These are phyloP conservation scores for Borostomias antarcticus DNA, from an alignment of 2,797 vertebrate species.

Conservation along the genomic window DNA sequence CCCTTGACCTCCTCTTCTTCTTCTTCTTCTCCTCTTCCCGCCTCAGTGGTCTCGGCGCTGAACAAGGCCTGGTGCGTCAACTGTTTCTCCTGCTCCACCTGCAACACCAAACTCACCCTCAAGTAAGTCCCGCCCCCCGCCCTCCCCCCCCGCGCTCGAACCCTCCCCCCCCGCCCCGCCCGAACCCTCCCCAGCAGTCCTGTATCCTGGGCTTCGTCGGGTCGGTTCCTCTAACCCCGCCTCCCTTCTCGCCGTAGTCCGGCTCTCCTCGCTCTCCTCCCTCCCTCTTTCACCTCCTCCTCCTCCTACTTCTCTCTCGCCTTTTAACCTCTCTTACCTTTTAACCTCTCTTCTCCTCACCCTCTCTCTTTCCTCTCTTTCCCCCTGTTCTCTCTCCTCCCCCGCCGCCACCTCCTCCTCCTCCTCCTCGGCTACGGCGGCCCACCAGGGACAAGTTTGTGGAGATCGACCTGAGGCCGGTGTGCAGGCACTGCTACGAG, in stretches of 20 bases:
- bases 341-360: slow-evolving; percentile 9
- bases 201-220: too few relatives aligned
- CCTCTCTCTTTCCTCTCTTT: slow-evolving; percentile 27
- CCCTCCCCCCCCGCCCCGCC: too few relatives aligned
- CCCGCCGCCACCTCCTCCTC: slow-evolving; percentile 23
- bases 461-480: slow-evolving; percentile 96
- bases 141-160: neutral
- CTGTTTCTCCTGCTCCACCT: slow-evolving; percentile 98
- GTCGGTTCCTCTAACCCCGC: neutral
- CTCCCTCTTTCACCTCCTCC: slow-evolving; percentile 13
- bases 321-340: neutral
- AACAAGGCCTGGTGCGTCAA: slow-evolving; percentile 99
- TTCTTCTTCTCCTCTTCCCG: neutral
- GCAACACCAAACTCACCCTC: slow-evolving; percentile 97
- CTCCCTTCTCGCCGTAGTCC: neutral
- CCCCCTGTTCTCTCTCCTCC: slow-evolving; percentile 33
- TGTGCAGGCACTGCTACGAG: slow-evolving; percentile 97
- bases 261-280: neutral
- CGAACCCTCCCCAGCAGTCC: too few relatives aligned
- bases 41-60: slow-evolving; percentile 93
- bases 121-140: slow-evolving; percentile 85
- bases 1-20: neutral
- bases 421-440: slow-evolving; percentile 46
- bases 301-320: neutral
- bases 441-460: slow-evolving; percentile 97